Evolutionary conservation across 2,797 vertebrate species (phyloP).

Genomic region (Halcyon chelicuti): DNA sequence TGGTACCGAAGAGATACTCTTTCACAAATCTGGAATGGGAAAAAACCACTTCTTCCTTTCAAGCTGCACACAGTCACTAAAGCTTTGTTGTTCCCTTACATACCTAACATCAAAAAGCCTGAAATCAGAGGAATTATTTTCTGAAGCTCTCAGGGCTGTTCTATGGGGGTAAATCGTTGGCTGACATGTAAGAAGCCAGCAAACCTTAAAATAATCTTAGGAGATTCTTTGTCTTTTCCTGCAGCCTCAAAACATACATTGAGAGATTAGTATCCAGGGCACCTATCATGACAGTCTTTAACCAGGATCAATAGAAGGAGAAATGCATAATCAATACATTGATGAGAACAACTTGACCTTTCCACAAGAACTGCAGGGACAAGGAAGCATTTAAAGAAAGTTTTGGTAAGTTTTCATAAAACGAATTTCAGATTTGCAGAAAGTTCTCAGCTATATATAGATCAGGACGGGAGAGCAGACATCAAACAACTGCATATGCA

Average conservation of each 20-base stretch:
- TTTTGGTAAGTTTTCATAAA: not conserved
- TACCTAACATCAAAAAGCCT: constrained; percentile 4
- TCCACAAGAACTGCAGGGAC: constrained; percentile 8
- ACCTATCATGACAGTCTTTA: constrained; percentile 54
- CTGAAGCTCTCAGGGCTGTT: not conserved
- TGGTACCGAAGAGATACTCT: not conserved
- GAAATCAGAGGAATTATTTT: constrained; percentile 36
- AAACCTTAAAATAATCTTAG: constrained; percentile 3
- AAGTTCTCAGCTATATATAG: constrained; percentile 27
- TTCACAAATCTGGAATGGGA: not conserved
- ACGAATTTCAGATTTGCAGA: not conserved
- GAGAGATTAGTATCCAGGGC: constrained; percentile 41
- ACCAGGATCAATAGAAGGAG: constrained; percentile 40
- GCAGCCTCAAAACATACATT: not conserved
- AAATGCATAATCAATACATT: constrained; percentile 53
- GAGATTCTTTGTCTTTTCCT: constrained; percentile 14
- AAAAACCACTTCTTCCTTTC: not conserved
- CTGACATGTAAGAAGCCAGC: not conserved
- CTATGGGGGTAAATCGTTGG: not conserved
- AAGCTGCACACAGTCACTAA: not conserved
- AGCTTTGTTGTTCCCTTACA: constrained; percentile 44
- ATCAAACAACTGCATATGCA: constrained; percentile 34
- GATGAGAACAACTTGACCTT: constrained; percentile 49
- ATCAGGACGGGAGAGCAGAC: not conserved
- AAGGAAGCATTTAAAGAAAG: constrained; percentile 1